Evolutionary conservation across 2,888 invertebrate species (phyloP).

Genomic region (Cephus sareptanus): DNA sequence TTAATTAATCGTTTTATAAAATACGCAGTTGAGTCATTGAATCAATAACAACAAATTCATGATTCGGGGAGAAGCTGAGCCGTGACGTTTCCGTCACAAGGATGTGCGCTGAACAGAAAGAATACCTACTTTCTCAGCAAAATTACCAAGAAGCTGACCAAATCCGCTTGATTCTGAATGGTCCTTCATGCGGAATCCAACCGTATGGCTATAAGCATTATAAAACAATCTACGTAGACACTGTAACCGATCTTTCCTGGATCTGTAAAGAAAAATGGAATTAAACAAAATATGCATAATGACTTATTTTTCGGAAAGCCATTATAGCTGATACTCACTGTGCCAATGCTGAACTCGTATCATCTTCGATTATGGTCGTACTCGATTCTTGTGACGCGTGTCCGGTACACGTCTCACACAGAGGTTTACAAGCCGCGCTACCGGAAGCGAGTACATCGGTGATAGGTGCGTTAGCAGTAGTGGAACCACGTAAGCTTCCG

Average conservation of each 20-base stretch:
- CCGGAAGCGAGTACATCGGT: constrained; percentile 51
- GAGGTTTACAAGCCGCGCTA: constrained; percentile 47
- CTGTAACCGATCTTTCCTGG: constrained; percentile 68
- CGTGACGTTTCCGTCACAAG: constrained; percentile 53
- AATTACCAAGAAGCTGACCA: constrained; percentile 69
- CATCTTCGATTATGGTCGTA: constrained; percentile 65
- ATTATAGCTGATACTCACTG: constrained; percentile 37
- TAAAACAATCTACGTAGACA: constrained; percentile 71
- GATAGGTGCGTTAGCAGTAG: constrained; percentile 61
- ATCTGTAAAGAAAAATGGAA: constrained; percentile 47
- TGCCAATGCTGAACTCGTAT: constrained; percentile 43
- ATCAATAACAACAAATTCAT: constrained; percentile 42
- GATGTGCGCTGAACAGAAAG: constrained; percentile 61
- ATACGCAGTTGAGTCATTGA: constrained; percentile 42
- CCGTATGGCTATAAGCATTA: constrained; percentile 69
- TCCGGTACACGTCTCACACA: constrained; percentile 55
- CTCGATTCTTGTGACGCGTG: constrained; percentile 65
- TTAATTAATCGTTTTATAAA: constrained; percentile 26
- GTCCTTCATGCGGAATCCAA: constrained; percentile 69
- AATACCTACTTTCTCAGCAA: constrained; percentile 72
- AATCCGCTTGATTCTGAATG: constrained; percentile 67
- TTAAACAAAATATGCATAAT: constrained; percentile 1
- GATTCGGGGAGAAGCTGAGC: constrained; percentile 34
- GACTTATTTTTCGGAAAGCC: not conserved
- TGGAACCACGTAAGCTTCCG: constrained; percentile 73